Evolutionary conservation across 2,797 vertebrate genomes (phyloP).

Genomic region (Phalanger gymnotis): DNA sequence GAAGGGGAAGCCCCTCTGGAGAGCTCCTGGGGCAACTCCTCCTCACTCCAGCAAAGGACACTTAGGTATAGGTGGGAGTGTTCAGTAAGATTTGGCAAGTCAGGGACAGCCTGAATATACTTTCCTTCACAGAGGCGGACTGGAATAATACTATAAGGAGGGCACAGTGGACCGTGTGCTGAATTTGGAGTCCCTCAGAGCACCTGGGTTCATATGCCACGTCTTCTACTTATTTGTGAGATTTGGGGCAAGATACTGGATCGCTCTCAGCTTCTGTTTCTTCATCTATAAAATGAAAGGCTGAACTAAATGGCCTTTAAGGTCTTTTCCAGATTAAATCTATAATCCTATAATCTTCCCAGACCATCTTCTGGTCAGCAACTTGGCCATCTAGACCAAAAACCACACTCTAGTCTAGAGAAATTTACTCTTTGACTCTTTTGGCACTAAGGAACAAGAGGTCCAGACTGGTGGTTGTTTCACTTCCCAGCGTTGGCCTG

Average conservation of each 20-base stretch:
- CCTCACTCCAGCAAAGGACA: neutral
- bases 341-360: neutral
- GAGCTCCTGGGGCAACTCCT: neutral
- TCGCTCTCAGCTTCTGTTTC: slow-evolving; percentile 7
- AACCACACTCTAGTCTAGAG: neutral
- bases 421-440: neutral
- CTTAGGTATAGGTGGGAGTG: neutral
- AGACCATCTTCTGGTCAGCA: neutral
- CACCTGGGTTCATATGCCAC: slow-evolving; percentile 18
- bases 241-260: slow-evolving; percentile 25
- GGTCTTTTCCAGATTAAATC: neutral
- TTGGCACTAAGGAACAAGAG: neutral
- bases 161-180: neutral
- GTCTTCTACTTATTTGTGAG: slow-evolving; percentile 1
- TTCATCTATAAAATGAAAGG: slow-evolving; percentile 27
- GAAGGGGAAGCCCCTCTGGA: neutral
- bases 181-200: neutral
- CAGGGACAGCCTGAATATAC: neutral
- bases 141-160: neutral
- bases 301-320: neutral
- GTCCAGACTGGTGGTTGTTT: neutral
- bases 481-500: neutral
- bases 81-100: neutral
- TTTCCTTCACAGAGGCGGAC: neutral
- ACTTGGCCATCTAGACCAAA: neutral